Evolutionary conservation across 2,888 invertebrate species (phyloP), one percentile per base, ranked within the genome.

Genomic region (Trachelus troglodyta): DNA sequence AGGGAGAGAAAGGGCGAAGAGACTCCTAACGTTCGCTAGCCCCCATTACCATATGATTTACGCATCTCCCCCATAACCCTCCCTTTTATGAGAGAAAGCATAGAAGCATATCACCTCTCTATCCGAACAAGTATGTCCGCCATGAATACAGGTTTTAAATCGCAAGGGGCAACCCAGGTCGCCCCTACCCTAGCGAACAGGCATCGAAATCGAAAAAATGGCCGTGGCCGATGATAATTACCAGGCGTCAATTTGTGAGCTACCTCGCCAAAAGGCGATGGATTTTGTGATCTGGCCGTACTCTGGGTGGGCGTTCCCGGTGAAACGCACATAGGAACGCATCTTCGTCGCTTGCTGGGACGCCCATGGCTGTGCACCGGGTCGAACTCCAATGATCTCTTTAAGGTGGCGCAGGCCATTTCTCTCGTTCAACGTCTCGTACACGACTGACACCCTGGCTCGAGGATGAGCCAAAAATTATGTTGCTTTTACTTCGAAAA

Each of bases 401-500:
- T 98, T 85, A 98, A 94, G 90, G 98, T 98, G 93, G 98, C 98
- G 94, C 98, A 98, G 94, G 98, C 98, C 98, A 99, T 99, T 94
- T 94, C 94, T 92, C 89, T 88, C 87, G 81, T 82, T 83, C 81
- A 83, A 82, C 76, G 77, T 79, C 82, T 79, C 81, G 82, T 78
- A 81, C 82, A 80, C 82, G 79, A 84, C 81, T 81, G 83, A 82
- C 83, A 84, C 86, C 33, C 71, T 33, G 71, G 23, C 71, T 71
- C 71, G 15, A 34, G 31, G 71, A 33, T 71, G 71, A 34, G 33
- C 31, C 31, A 12, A 12, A 34, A 71, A 23, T 34, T 12, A 71
- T 34, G 31, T 33, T 1, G 71, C 33, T 40, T n/a, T 69, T 30
- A 31, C 23, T 37, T n/a, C 23, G 34, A 40, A 78, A 78, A 78